These are phyloP conservation scores for Bursaphelenchus mucronatus DNA, from an alignment of 1,140 invertebrate species.

Conservation along the genomic window DNA sequence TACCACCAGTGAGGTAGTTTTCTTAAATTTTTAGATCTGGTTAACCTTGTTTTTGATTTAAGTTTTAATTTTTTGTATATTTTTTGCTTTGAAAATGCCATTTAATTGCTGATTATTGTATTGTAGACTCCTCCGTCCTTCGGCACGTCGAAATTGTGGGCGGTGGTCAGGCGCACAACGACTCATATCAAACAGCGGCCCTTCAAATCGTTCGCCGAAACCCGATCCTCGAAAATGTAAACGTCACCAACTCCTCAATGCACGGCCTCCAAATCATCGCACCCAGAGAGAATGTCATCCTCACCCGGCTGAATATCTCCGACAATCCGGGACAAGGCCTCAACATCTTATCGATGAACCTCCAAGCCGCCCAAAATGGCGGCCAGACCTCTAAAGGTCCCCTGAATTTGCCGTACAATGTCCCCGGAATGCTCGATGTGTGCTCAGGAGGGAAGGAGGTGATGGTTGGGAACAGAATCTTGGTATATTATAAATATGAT, in stretches of 20 bases:
- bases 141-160: conserved; percentile 81
- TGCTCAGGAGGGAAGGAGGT: conserved; percentile 90
- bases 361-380: conserved; percentile 67
- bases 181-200: conserved; percentile 75
- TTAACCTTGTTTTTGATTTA: not conserved
- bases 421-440: conserved; percentile 92
- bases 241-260: conserved; percentile 76
- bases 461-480: conserved; percentile 77
- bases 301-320: conserved; percentile 68
- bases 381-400: conserved; percentile 67
- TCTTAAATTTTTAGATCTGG: not conserved
- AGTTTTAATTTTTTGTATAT: not conserved
- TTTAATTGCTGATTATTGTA: conserved; percentile 14
- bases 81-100: conserved; percentile 8
- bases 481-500: conserved; percentile 95
- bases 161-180: conserved; percentile 91
- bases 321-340: conserved; percentile 83
- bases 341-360: conserved; percentile 83
- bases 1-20: no score
- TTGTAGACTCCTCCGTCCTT: conserved; percentile 67
- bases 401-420: conserved; percentile 81
- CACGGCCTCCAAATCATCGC: conserved; percentile 76
- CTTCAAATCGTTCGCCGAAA: conserved; percentile 80
- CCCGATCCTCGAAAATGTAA: conserved; percentile 76
- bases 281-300: conserved; percentile 60